Evolutionary conservation across 2,888 invertebrate genomes (phyloP).

Genomic region (Callyntrura guangdongensis): DNA sequence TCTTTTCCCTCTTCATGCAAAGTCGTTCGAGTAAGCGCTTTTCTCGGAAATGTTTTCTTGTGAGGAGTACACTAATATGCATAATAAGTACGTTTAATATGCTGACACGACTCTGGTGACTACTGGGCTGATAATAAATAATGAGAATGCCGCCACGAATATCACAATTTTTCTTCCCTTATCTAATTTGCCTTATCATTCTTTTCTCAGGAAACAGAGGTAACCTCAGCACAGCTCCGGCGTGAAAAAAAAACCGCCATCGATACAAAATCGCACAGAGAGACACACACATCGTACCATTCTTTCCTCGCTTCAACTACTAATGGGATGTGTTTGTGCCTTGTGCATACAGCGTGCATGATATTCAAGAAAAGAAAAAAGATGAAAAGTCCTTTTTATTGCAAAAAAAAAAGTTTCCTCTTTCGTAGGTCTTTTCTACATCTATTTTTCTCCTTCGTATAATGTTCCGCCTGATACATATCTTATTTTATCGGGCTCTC

Average conservation of each 20-base stretch:
- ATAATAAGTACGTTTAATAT: neutral
- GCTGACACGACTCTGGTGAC: slow-evolving; percentile 5
- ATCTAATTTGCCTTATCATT: slow-evolving; percentile 27
- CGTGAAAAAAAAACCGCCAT: neutral
- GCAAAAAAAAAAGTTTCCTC: neutral
- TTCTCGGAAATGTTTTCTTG: neutral
- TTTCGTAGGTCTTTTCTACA: neutral
- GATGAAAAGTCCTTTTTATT: too few relatives aligned
- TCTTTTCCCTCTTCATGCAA: slow-evolving; percentile 23
- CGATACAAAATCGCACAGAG: slow-evolving; percentile 37
- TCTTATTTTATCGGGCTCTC: slow-evolving; percentile 11
- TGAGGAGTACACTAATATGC: neutral
- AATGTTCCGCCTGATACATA: neutral
- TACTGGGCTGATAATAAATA: slow-evolving; percentile 27
- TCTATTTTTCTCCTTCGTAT: neutral
- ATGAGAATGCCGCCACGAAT: slow-evolving; percentile 19
- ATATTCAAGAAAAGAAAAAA: neutral
- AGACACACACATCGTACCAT: neutral
- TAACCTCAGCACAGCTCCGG: neutral
- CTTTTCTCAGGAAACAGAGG: slow-evolving; percentile 18
- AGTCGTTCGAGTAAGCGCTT: neutral
- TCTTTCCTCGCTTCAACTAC: slow-evolving; percentile 7
- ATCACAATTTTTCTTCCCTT: neutral
- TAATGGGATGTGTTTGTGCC: too few relatives aligned
- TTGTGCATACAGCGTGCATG: too few relatives aligned